Base-by-base conservation (phyloP, 1,140 invertebrate species). In the Aphelenchoides avenae region DNA sequence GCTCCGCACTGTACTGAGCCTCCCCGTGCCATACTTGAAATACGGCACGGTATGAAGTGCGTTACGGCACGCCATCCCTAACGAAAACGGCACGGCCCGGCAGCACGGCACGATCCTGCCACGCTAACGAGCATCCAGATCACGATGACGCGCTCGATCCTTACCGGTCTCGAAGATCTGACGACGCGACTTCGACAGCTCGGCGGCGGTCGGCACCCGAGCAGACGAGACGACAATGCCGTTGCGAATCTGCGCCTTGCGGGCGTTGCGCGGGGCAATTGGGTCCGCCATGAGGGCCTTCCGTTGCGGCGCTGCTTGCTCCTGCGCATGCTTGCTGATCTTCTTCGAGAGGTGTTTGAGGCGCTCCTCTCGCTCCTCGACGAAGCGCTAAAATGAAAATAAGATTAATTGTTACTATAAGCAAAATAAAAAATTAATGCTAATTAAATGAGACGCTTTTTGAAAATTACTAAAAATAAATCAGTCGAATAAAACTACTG, bases 221-320 rank as follows among this genome's bases (percentile, higher is more conserved):
- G 55, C 31, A n/a, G 55, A 43, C 15, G 54, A 62, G 1, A 27
- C 55, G 11, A 60, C 1, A 27, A 61, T 61, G 39, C 60, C 34
- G 56, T 30, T 61, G 22, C 42, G 60, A 40, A 57, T 59, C 15
- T 61, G 54, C 31, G 55, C n/a, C 6, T 27, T 7, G 5, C 34
- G 55, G 26, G 48, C 48, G n/a, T 51, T 46, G 7, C 30, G 15
- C 30, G 48, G 48, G n/a, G 48, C 48, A 15, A 51, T 51, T 26
- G 48, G 48, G 15, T 51, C 48, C n/a, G 48, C 26, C 30, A 51
- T 15, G 22, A 51, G 40, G 20, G 48, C 31, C 30, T 51, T 40
- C n/a, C 48, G 20, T 13, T 40, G 20, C 5, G 48, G 48, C n/a
- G 40, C 31, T 11, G 20, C 26, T 11, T 46, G 26, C 9, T 33